A percentile compares a stretch with the other conserved stretches of the same genome.
These are phyloP conservation scores for Anguilla obscura DNA, from an alignment of 2,797 vertebrate species.

Conservation along the genomic window DNA sequence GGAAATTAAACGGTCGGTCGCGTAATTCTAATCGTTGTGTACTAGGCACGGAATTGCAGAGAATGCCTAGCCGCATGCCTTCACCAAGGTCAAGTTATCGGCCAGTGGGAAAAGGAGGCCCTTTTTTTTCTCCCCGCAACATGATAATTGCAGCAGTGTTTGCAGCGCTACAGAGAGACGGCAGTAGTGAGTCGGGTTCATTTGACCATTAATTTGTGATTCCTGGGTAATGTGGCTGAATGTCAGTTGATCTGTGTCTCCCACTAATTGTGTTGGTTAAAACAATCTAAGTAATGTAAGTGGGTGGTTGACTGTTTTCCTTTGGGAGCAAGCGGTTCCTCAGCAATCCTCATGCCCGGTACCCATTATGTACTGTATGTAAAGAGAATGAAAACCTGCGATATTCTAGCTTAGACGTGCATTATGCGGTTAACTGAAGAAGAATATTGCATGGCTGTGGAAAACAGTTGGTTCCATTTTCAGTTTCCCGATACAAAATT, in stretches of 20 bases:
- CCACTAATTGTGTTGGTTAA: background rate
- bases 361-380: background rate
- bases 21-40: background rate
- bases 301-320: background rate
- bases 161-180: background rate
- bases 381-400: background rate
- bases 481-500: background rate
- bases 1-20: background rate
- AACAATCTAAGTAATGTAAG: background rate
- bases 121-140: background rate
- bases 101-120: background rate
- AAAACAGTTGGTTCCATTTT: background rate
- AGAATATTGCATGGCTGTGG: background rate
- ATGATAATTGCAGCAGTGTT: background rate
- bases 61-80: background rate
- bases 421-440: background rate
- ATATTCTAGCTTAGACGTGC: background rate
- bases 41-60: background rate
- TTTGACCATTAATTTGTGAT: background rate
- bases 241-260: background rate
- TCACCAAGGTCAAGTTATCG: background rate
- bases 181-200: background rate
- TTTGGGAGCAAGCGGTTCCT: too few species aligned
- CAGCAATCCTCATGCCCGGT: too few species aligned
- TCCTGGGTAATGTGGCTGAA: background rate